These are phyloP conservation scores for Puntigrus tetrazona DNA, from an alignment of 2,113 vertebrate species.

Conservation along the genomic window DNA sequence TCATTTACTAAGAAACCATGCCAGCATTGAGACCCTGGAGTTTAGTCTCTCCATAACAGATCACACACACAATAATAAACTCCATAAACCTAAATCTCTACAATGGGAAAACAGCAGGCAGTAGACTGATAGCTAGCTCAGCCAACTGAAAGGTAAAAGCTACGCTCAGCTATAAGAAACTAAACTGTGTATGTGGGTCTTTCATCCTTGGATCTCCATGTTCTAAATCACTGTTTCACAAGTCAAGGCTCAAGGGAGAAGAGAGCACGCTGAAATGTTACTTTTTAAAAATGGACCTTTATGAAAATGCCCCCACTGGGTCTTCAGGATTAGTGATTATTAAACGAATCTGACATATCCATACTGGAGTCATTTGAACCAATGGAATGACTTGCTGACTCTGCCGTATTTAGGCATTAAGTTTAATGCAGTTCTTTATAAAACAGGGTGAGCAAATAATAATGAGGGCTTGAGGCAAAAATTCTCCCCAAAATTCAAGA, in stretches of 20 bases:
- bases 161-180: conserved; percentile 7
- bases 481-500: no score
- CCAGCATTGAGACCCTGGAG: neutral
- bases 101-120: neutral
- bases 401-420: neutral
- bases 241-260: neutral
- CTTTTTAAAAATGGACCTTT: neutral
- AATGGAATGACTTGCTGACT: neutral
- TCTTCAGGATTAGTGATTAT: neutral
- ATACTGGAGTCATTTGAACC: neutral
- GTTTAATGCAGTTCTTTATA: no score
- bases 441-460: no score
- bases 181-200: neutral
- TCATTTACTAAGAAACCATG: conserved; percentile 11
- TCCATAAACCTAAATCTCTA: neutral
- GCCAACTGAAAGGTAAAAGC: conserved; percentile 15
- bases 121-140: conserved; percentile 30
- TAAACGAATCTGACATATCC: neutral
- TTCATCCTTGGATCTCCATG: neutral
- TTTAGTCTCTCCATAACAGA: neutral
- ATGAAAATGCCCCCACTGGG: neutral
- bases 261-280: neutral
- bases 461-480: no score
- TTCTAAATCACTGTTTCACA: neutral
- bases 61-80: conserved; percentile 17